These are phyloP conservation scores for Scaptomyza tumidula DNA, from an alignment of 2,888 invertebrate genomes.

Conservation along the genomic window DNA sequence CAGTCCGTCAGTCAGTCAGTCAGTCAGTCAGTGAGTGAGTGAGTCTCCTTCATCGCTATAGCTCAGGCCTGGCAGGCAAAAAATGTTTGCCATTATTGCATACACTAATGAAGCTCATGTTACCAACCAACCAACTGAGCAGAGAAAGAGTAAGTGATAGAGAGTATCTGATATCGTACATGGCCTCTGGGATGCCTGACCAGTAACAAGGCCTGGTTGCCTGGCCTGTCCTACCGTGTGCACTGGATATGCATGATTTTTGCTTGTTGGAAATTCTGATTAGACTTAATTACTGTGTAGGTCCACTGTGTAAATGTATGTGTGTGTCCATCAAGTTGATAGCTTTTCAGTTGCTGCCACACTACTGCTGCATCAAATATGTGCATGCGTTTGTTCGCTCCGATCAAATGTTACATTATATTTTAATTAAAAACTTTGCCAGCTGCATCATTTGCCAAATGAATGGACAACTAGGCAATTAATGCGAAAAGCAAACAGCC, in stretches of 20 bases:
- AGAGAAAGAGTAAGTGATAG: not conserved
- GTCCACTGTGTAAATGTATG: slow-evolving; percentile 30
- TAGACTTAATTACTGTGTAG: slow-evolving; percentile 79
- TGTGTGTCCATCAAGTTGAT: slow-evolving; percentile 67
- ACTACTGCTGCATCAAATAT: not conserved
- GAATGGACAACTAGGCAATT: slow-evolving; percentile 69
- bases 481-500: slow-evolving; percentile 57
- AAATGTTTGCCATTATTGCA: slow-evolving; percentile 81
- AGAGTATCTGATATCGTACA: slow-evolving; percentile 42
- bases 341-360: slow-evolving; percentile 58
- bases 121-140: slow-evolving; percentile 37
- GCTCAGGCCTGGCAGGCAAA: slow-evolving; percentile 78
- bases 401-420: slow-evolving; percentile 75
- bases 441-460: slow-evolving; percentile 76
- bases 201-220: not conserved
- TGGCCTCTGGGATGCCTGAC: slow-evolving; percentile 27
- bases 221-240: slow-evolving; percentile 30
- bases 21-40: slow-evolving; percentile 6
- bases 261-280: slow-evolving; percentile 79
- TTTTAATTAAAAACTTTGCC: slow-evolving; percentile 76
- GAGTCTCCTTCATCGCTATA: slow-evolving; percentile 35
- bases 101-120: slow-evolving; percentile 81
- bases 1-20: slow-evolving; percentile 37
- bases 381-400: slow-evolving; percentile 19
- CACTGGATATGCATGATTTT: slow-evolving; percentile 74